Evolutionary conservation across 1,140 invertebrate species (phyloP), one percentile per base, ranked within the genome.

Genomic region (Papilio xuthus): DNA sequence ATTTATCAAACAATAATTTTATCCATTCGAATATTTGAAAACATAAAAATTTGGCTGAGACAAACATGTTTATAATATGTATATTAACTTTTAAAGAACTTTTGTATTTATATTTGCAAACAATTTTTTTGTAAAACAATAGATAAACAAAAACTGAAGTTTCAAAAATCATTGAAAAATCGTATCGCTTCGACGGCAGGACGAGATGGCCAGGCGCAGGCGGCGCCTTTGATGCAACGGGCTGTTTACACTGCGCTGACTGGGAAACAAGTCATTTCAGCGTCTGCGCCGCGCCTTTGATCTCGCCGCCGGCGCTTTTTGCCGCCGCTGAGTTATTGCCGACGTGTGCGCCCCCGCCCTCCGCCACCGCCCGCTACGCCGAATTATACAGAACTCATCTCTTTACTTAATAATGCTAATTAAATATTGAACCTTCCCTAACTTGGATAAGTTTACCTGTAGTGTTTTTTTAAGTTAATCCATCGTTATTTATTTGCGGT

Each of bases 191-290:
- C 80, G 73, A 15, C 15, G n/a, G 42, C 41, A 15, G 41, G 15
- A 44, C 28, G 41, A 79, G 77, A 79, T 80, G 72, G 79, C 56
- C 76, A 77, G 37, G 77, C 85, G 78, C 63, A 71, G 79, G 23
- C 91, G 91, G 91, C 84, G 79, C 82, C 82, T 92, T 92, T 92
- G 90, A 92, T 84, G 88, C 85, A 79, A 74, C 90, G 87, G 83
- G 81, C 80, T 93, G 92, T 92, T 92, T 92, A 92, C 92, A 92
- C 90, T 92, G 88, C 89, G 90, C 89, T 90, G 90, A 91, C 90
- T 86, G 90, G 85, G 89, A 91, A 90, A 92, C 91, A 90, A 91
- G 90, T 90, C 89, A 87, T 92, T 90, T 90, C 89, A 85, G 84
- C 86, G 84, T 88, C 83, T 85, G 42, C 79, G 81, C 80, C 81